Evolutionary conservation across 2,888 invertebrate species (phyloP).

Genomic region (Brachyopa scutellaris): DNA sequence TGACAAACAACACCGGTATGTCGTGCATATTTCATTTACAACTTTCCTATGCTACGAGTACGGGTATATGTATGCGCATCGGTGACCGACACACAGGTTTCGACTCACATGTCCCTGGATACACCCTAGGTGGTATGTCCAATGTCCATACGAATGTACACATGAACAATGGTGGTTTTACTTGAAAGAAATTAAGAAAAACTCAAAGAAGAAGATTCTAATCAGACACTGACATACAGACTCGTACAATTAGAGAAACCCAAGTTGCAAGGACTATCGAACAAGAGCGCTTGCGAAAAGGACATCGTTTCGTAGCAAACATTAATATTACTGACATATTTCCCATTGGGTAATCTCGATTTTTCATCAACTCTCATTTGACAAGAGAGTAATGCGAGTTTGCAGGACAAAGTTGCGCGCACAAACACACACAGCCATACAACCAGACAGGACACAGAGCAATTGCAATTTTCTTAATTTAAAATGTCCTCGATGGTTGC

Average conservation of each 20-base stretch:
- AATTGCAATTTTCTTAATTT: conserved; percentile 60
- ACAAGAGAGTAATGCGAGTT: conserved; percentile 67
- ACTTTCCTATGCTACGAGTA: conserved; percentile 30
- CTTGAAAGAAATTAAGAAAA: conserved; percentile 52
- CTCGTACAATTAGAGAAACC: conserved; percentile 26
- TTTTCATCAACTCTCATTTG: conserved; percentile 65
- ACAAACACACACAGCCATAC: conserved; percentile 10
- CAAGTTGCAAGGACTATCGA: neutral
- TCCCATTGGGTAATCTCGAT: conserved; percentile 71
- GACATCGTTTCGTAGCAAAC: conserved; percentile 32
- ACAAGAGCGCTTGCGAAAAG: neutral
- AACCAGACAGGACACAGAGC: neutral
- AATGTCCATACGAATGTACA: conserved; percentile 18
- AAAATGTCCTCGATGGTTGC: conserved; percentile 53
- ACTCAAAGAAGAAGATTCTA: conserved; percentile 49
- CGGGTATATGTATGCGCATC: neutral
- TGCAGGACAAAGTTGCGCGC: conserved; percentile 59
- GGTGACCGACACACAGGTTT: too few species aligned
- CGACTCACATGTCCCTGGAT: conserved; percentile 4
- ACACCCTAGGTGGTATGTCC: neutral
- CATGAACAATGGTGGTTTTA: too few species aligned
- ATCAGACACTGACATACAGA: conserved; percentile 48
- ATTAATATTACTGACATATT: conserved; percentile 70
- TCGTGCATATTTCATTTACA: conserved; percentile 58
- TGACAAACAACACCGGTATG: conserved; percentile 63